Conservation (phyloP, 2,113 vertebrate genomes). For the Pseudorhombus dupliciocellatus region DNA sequence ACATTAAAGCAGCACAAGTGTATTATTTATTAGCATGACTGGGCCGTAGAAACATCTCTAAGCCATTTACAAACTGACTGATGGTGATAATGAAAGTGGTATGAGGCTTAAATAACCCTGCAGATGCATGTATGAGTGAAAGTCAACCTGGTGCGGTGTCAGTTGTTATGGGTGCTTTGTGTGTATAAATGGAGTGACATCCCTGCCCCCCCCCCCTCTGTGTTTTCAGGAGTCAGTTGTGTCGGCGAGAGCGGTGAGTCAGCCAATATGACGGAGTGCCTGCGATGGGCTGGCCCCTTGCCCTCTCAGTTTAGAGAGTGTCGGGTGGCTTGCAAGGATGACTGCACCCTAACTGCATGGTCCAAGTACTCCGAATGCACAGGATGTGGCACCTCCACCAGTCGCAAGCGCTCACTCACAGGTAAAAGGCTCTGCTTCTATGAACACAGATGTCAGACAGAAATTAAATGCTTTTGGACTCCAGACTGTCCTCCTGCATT, state of each 20-base stretch:
- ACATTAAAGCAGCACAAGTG: slow-evolving; percentile 6
- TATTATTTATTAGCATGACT: not conserved
- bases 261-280: slow-evolving; percentile 82
- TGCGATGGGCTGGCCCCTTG: slow-evolving; percentile 84
- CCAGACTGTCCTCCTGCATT: not conserved
- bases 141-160: not conserved
- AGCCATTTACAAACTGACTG: not conserved
- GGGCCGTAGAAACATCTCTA: not conserved
- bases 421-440: slow-evolving; percentile 74
- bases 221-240: slow-evolving; percentile 86
- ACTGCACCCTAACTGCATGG: slow-evolving; percentile 93
- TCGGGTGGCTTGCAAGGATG: slow-evolving; percentile 87
- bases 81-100: not conserved
- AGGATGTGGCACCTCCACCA: slow-evolving; percentile 83
- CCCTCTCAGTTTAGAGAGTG: slow-evolving; percentile 86
- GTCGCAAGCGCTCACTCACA: slow-evolving; percentile 85
- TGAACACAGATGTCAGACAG: not conserved
- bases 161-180: slow-evolving; percentile 1
- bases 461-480: slow-evolving; percentile 9
- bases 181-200: slow-evolving; percentile 14
- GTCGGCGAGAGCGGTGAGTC: slow-evolving; percentile 77
- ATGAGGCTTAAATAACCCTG: not conserved
- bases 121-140: not conserved
- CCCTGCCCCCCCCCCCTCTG: not conserved
- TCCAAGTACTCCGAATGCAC: slow-evolving; percentile 89